Conservation (phyloP, 2,888 invertebrate genomes). For the Nowickia ferox region DNA sequence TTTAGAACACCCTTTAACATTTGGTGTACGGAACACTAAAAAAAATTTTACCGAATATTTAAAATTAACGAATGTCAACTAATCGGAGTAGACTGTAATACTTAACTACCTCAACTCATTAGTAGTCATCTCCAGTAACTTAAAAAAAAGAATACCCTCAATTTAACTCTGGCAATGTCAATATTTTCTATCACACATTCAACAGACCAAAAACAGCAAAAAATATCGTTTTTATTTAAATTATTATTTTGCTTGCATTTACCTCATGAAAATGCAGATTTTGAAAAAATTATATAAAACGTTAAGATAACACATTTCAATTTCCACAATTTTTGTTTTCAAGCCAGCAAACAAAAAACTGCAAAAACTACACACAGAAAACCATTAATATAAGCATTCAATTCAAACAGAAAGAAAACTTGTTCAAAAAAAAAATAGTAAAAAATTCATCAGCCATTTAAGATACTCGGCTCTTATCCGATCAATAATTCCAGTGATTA, state of each 20-base stretch:
- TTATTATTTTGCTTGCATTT: conserved; percentile 22
- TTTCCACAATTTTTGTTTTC: conserved; percentile 47
- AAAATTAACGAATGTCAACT: too few species aligned
- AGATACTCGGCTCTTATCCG: not conserved
- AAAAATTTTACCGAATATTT: too few species aligned
- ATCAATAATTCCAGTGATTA: not conserved
- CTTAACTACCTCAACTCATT: not conserved
- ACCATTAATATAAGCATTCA: conserved; percentile 8
- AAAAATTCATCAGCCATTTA: not conserved
- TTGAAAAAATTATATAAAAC: conserved; percentile 20
- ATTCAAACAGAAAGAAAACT: conserved; percentile 19
- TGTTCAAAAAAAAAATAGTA: conserved; percentile 12
- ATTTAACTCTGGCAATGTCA: conserved; percentile 29
- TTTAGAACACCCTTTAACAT: too few species aligned
- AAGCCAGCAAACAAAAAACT: not conserved
- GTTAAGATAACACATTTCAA: conserved; percentile 62
- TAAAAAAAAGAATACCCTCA: not conserved
- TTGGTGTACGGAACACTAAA: too few species aligned
- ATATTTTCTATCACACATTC: not conserved
- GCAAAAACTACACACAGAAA: conserved; percentile 11
- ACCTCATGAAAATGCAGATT: not conserved
- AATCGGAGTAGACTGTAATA: too few species aligned
- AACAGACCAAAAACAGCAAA: not conserved
- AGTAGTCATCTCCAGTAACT: not conserved
- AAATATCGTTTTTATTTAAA: conserved; percentile 15